A percentile compares a stretch with the other conserved stretches of the same genome.
Evolutionary conservation across 1,140 invertebrate genomes (phyloP).

Genomic region (Andrena cerasifolii): DNA sequence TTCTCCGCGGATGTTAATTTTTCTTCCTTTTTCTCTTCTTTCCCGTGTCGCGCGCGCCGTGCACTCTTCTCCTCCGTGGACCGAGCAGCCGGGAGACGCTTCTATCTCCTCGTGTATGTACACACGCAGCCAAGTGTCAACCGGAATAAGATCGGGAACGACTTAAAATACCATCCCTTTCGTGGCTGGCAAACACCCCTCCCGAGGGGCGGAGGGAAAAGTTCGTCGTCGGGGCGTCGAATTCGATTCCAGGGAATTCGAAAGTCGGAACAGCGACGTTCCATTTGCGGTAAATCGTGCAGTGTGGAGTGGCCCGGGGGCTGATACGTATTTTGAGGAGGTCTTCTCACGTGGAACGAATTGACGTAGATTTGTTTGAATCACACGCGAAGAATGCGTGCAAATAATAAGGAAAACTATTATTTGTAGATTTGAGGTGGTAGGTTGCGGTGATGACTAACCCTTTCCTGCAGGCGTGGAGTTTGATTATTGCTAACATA

Average conservation of each 20-base stretch:
- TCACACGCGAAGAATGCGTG: too few species aligned
- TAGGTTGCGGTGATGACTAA: too few species aligned
- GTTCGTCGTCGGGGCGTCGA: not conserved
- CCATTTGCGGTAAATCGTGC: conserved; percentile 9
- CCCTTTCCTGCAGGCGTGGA: too few species aligned
- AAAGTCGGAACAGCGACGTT: conserved; percentile 27
- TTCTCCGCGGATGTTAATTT: conserved; percentile 66
- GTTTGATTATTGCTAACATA: too few species aligned
- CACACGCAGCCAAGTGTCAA: conserved; percentile 4
- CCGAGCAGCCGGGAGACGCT: conserved; percentile 14
- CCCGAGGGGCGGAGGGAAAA: not conserved
- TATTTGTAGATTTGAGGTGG: too few species aligned
- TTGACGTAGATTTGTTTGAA: too few species aligned
- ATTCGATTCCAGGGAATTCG: conserved; percentile 15
- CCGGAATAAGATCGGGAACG: not conserved
- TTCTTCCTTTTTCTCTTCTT: conserved; percentile 25
- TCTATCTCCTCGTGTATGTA: not conserved
- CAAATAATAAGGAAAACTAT: too few species aligned
- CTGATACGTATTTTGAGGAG: not conserved
- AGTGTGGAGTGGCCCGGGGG: not conserved
- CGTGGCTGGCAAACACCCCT: too few species aligned
- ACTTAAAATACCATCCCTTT: conserved; percentile 23
- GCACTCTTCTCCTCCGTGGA: conserved; percentile 7
- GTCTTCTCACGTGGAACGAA: not conserved
- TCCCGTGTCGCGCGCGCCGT: conserved; percentile 8